Evolutionary conservation across 37 sponge, comb jelly and placozoan genomes (phyloP).

Genomic region (Dysidea cf. avara): DNA sequence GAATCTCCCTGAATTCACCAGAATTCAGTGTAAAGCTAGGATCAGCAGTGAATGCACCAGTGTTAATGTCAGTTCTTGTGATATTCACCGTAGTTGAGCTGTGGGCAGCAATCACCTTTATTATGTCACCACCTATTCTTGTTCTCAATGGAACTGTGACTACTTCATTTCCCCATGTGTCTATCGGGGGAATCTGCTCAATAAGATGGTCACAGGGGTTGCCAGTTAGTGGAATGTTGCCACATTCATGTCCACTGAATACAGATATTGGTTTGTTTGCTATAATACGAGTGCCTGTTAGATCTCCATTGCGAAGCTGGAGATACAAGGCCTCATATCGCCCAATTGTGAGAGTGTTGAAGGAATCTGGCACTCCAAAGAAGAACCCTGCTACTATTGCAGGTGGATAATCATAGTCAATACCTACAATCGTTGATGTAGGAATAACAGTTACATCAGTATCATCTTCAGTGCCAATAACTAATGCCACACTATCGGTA

Average conservation of each 20-base stretch:
- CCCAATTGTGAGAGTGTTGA: slow-evolving; percentile 1
- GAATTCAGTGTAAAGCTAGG: slow-evolving; percentile 5
- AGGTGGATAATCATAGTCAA: no score
- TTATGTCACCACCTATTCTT: slow-evolving; percentile 18
- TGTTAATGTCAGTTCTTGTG: slow-evolving; percentile 4
- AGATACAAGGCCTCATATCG: slow-evolving; percentile 1
- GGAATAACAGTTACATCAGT: slow-evolving; percentile 38
- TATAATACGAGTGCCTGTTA: slow-evolving; percentile 14
- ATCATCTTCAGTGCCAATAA: slow-evolving; percentile 49
- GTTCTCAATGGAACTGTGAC: slow-evolving; percentile 26
- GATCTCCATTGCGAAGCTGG: slow-evolving; percentile 12
- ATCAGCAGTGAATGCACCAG: background rate
- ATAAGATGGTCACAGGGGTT: slow-evolving; percentile 53
- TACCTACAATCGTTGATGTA: background rate
- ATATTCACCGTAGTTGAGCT: slow-evolving; percentile 30
- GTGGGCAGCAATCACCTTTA: slow-evolving; percentile 33
- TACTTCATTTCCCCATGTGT: slow-evolving; percentile 56
- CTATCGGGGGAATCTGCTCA: slow-evolving; percentile 64
- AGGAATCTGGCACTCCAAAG: background rate
- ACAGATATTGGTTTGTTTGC: slow-evolving; percentile 30
- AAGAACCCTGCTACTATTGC: background rate
- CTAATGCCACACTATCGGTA: background rate
- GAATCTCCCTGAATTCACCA: slow-evolving; percentile 17
- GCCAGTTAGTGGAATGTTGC: slow-evolving; percentile 19
- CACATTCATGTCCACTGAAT: slow-evolving; percentile 51